Base-by-base conservation (phyloP, 2,888 invertebrate genomes). In the Drosophila diplacantha region DNA sequence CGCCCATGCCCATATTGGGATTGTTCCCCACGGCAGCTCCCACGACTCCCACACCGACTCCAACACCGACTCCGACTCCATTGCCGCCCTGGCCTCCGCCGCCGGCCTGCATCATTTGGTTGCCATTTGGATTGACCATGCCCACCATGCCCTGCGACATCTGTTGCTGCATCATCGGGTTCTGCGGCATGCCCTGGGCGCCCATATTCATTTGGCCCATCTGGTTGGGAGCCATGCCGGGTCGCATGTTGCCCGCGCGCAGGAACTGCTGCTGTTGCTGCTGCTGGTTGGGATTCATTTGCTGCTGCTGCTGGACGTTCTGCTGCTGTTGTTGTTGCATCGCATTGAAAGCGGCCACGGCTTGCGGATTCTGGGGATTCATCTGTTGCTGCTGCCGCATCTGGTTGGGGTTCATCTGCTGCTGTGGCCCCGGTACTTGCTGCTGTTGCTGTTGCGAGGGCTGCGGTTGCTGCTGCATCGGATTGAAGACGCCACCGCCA, bases 131-230 rank as follows among this genome's bases (percentile, higher is more conserved):
- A 70, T 84, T 83, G 14, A 81, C 77, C 84, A 85, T 85, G 34
- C 84, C 84, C 11, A 74, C 75, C 76, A 87, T 79, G 20, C 84
- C 80, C 62, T 87, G 87, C 4, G 72, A 71, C 74, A 86, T 85
- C 58, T 84, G 83, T 29, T 84, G 85, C 56, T 84, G 84, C 79
- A 80, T 83, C 73, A 88, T 87, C 0, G 84, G 76, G 56, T 81
- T 86, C 64, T 86, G 88, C 31, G 72, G 80, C 65, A 87, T 85
- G 67, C 91, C 90, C 44, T 86, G 87, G 1, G 84, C 77, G 5
- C 85, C 79, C 82, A 88, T 86, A 3, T 90, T 89, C 84, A 89
- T 87, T 24, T 61, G 70, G 3, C 89, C 88, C 88, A 76, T 90
- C 87, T 61, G 89, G n/a, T 88, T 89, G 75, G 88, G 87, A 3